phyloP scores from a whole-genome alignment of 2,797 vertebrate species.

The Phyllotis vaccarum region DNA sequence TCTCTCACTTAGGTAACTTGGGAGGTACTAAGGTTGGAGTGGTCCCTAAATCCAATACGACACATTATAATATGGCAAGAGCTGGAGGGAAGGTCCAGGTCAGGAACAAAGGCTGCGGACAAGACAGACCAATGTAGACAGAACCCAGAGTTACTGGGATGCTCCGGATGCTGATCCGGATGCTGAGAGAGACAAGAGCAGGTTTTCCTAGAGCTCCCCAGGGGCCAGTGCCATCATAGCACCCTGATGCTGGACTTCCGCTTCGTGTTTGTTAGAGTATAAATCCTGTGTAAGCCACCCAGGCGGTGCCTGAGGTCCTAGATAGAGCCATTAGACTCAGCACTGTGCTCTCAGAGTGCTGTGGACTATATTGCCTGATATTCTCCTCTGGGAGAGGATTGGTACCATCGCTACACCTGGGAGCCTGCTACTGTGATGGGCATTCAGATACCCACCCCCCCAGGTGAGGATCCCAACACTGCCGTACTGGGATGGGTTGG shows the following conservation, averaged over 20 bases:
- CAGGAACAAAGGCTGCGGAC: background rate
- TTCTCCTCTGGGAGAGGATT: no score
- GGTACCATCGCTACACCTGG: no score
- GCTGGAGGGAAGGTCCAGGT: background rate
- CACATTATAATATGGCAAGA: background rate
- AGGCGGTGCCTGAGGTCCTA: no score
- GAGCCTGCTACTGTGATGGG: background rate
- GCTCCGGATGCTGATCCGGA: no score
- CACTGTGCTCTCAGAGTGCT: no score
- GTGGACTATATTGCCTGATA: background rate
- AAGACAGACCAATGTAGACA: accelerated
- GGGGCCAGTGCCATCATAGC: background rate
- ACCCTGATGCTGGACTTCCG: background rate
- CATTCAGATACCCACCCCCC: accelerated
- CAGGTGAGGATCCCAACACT: background rate
- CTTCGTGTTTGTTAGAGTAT: background rate
- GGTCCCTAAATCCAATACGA: background rate
- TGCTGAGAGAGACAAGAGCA: background rate
- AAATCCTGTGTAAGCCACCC: background rate
- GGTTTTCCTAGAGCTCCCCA: background rate
- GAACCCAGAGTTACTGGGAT: background rate
- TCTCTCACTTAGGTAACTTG: background rate
- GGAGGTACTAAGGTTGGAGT: background rate
- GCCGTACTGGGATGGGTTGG: accelerated
- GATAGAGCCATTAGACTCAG: no score